A percentile compares a stretch with the other conserved stretches of the same genome.
These are phyloP conservation scores for Microcebus tavaratra DNA, from an alignment of 2,113 vertebrate genomes.

Conservation along the genomic window DNA sequence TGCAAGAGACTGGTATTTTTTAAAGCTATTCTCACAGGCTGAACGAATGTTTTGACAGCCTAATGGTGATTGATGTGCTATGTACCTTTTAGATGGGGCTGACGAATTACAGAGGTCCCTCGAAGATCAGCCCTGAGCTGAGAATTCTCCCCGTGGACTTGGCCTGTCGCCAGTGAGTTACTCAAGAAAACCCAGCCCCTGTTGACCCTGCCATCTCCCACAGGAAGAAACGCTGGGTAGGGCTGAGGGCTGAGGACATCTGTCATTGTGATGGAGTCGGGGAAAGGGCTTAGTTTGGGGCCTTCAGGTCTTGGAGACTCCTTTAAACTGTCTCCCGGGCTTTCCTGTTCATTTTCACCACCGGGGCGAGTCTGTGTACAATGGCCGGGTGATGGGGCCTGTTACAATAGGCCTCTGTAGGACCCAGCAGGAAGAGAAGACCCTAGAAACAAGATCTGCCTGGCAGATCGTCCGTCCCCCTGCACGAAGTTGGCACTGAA, in stretches of 20 bases:
- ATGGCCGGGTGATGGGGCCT: neutral
- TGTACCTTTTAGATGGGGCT: neutral
- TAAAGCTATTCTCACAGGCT: neutral
- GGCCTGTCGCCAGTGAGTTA: neutral
- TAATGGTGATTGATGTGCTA: neutral
- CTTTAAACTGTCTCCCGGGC: accelerated
- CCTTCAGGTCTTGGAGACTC: neutral
- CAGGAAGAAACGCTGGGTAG: neutral
- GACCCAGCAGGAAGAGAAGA: neutral
- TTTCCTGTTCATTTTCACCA: neutral
- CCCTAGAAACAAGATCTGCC: neutral
- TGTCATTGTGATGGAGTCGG: neutral
- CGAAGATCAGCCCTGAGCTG: neutral
- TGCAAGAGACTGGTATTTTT: neutral
- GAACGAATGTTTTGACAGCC: constrained; percentile 7
- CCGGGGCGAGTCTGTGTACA: no score
- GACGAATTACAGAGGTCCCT: neutral
- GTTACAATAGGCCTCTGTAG: neutral
- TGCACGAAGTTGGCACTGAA: no score
- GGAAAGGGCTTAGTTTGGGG: neutral
- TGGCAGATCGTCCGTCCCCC: neutral
- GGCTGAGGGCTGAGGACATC: neutral
- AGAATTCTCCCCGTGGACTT: neutral
- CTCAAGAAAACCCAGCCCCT: neutral
- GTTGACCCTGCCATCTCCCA: neutral